Base-by-base conservation (phyloP, 2,797 vertebrate species). In the Girardinus metallicus region DNA sequence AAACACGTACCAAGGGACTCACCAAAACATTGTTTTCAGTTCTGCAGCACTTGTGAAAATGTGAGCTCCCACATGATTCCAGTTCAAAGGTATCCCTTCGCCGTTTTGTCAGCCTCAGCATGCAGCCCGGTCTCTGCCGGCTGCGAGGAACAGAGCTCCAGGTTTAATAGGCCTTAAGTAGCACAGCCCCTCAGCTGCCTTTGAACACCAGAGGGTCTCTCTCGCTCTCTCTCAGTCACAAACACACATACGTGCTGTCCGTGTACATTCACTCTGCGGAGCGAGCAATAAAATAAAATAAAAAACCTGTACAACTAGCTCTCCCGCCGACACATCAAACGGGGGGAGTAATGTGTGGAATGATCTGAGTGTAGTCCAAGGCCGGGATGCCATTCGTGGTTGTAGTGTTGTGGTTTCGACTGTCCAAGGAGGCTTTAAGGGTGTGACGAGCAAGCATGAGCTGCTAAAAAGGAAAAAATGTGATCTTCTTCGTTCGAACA, bases 141-240 rank as follows among this genome's bases (percentile, higher is more conserved):
- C 91, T 90, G 91, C 92, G 90, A 91, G 87, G 86, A 91, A 82
- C 88, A 87, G 91, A 91, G 93, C 92, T 93, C 83, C 88, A 93
- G 93, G 92, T 95, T 95, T 95, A 94, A 95, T 94, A 92, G 93
- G 91, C 91, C 92, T 94, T 94, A 95, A 94, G 93, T 94, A 92
- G 92, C 72, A 77, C 91, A 81, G 77, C 86, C 87, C 86, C 92
- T 88, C 84, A 71, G 84, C 89, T 85, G 89, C 91, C 94, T 95
- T 94, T 95, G 94, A 94, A 94, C 92, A 93, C 89, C 88, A 92
- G 93, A 93, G 90, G 89, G 90, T 87, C 88, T 81, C 72, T 72
- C 4, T 36, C 81, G 44, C 88, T 82, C 72, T 72, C 3, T 36
- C 83, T 76, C 64, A 60, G 46, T 39, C 68, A 66, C 68, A 57